Percentiles rank a stretch among this genome's conserved stretches.
These are phyloP conservation scores for Platyura marginata DNA, from an alignment of 1,140 invertebrate species.

Conservation along the genomic window DNA sequence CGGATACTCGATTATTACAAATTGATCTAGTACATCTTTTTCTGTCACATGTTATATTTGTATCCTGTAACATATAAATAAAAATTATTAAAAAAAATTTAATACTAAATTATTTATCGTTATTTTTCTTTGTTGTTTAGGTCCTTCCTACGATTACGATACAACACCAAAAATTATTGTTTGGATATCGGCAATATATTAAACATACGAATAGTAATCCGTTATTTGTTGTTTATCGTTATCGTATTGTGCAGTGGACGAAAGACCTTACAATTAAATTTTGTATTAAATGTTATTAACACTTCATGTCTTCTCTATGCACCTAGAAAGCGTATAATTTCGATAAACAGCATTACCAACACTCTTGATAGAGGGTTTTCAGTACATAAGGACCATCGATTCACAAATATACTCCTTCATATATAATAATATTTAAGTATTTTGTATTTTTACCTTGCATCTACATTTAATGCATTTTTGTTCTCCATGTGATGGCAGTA, in stretches of 20 bases:
- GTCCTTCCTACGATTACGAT: background rate
- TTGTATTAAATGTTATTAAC: too few species aligned
- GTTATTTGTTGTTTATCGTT: constrained; percentile 1
- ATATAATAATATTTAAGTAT: too few species aligned
- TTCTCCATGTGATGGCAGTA: constrained; percentile 60
- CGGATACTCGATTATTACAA: constrained; percentile 31
- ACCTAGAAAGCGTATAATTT: background rate
- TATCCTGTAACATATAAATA: constrained; percentile 40
- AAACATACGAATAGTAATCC: background rate
- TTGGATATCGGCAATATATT: background rate
- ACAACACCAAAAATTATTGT: background rate
- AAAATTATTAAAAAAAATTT: constrained; percentile 6
- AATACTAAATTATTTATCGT: constrained; percentile 1
- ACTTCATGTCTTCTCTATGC: constrained; percentile 3
- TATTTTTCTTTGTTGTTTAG: background rate
- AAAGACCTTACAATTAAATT: too few species aligned
- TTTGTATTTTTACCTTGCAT: constrained; percentile 77
- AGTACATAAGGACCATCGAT: too few species aligned
- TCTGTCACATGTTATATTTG: constrained; percentile 53
- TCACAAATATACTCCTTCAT: too few species aligned
- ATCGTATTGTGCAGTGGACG: too few species aligned
- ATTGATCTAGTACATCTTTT: constrained; percentile 57
- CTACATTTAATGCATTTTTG: constrained; percentile 72
- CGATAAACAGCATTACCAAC: background rate
- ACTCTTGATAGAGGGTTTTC: too few species aligned